Percentiles rank a stretch among this genome's conserved stretches.
Evolutionary conservation across 2,797 vertebrate genomes (phyloP).

Genomic region (Falco rusticolus): DNA sequence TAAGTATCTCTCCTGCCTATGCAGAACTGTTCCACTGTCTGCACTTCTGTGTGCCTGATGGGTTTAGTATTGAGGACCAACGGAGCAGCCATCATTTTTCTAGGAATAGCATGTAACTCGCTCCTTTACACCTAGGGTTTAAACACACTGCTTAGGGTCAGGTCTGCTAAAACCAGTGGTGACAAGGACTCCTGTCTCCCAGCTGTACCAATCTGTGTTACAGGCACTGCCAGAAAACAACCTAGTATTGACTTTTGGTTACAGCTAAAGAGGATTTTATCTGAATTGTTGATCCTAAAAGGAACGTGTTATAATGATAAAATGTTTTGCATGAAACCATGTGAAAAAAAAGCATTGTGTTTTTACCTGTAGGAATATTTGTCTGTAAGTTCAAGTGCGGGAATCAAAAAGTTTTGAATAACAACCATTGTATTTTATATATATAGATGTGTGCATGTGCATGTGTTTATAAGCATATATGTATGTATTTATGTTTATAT

Average conservation of each 20-base stretch:
- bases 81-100: neutral
- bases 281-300: neutral
- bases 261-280: neutral
- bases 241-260: neutral
- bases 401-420: neutral
- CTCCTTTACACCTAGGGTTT: neutral
- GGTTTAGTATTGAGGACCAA: neutral
- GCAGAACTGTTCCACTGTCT: neutral
- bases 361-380: neutral
- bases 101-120: neutral
- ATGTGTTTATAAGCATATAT: neutral
- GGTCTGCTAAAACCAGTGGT: neutral
- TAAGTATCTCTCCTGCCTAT: neutral
- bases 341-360: neutral
- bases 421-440: neutral
- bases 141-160: neutral
- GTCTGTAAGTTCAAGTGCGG: neutral
- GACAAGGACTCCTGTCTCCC: neutral
- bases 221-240: neutral
- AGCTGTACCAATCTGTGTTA: neutral
- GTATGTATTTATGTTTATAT: neutral
- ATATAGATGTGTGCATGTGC: neutral
- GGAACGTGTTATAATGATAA: neutral
- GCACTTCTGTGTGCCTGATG: neutral
- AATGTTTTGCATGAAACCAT: neutral